Conservation (phyloP, 2,797 vertebrate species). For the Sebastes kiyomatsui region DNA sequence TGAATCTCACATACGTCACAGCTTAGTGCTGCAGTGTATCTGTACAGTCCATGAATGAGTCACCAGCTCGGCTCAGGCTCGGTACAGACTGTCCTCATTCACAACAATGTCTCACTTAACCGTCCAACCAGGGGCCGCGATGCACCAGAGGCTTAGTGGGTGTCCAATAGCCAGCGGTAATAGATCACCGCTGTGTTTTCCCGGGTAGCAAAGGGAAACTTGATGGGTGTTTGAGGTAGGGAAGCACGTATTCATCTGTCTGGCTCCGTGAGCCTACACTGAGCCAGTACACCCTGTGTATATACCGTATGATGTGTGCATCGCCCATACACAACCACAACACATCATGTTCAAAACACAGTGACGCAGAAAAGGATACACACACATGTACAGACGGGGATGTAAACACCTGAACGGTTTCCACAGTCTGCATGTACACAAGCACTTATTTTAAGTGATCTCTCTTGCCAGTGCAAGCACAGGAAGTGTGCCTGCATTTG, state of each 20-base stretch:
- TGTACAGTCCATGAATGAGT: conserved; percentile 44
- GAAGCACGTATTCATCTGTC: conserved; percentile 15
- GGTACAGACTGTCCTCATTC: conserved; percentile 57
- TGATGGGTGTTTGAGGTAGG: conserved; percentile 14
- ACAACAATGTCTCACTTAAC: conserved; percentile 20
- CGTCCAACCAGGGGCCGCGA: not conserved
- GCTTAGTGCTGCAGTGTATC: conserved; percentile 3
- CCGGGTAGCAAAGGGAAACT: not conserved
- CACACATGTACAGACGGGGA: not conserved
- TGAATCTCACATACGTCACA: conserved; percentile 42
- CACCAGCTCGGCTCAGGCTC: conserved; percentile 7
- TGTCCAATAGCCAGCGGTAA: not conserved
- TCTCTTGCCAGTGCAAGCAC: conserved; percentile 24
- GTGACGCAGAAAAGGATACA: conserved; percentile 5
- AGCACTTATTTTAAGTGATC: conserved; percentile 1
- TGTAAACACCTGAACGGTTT: conserved; percentile 4
- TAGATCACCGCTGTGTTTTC: not conserved
- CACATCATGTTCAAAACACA: conserved; percentile 5
- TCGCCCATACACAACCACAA: conserved; percentile 2
- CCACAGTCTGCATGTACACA: not conserved
- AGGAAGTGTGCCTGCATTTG: conserved; percentile 36
- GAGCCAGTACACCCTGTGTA: not conserved
- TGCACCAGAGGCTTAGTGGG: not conserved
- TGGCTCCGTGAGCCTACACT: conserved; percentile 7
- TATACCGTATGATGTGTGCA: not conserved